Base-by-base conservation (phyloP, 2,113 vertebrate species). In the Chrysochloris asiatica region DNA sequence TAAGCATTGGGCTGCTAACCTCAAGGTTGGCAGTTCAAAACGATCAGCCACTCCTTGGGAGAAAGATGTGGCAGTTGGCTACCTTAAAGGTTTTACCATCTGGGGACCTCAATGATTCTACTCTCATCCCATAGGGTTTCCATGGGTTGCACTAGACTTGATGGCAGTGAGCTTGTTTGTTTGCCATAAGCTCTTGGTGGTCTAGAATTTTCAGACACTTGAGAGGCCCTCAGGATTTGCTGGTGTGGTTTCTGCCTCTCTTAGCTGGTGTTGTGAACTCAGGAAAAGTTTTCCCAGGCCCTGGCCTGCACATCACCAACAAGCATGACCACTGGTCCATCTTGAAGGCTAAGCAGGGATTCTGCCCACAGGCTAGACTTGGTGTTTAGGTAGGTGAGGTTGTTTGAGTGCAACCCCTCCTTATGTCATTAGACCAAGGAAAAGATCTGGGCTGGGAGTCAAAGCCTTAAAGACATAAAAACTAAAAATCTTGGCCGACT, bases 401-500 rank as follows among this genome's bases (percentile, higher is more conserved):
- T 8, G 26, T 24, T 63, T 71, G 24, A 41, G 0, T 56, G 21
- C 11, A 43, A 67, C 77, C 52, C n/a, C 14, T 56, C 78, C 59
- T 75, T 1, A 2, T 83, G 36, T 76, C 45, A 45, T 21, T 43
- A 77, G 65, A 86, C 41, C 54, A 85, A 83, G 92, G 50, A 28
- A 90, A 93, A 78, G 19, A 86, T 38, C 10, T 17, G 77, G 65
- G 79, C 47, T 41, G 67, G 47, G 5, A 86, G 69, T 83, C 87
- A 90, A 90, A 80, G 63, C 21, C 59, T 86, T 26, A 69, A 7
- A 86, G 82, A 95, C 71, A 61, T 43, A 30, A 86, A 77, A 88
- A 87, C 81, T 52, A 81, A 83, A 89, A 38, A 26, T 33, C 17
- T 84, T 1, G 3, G 88, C 76, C 81, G 47, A 87, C 78, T 79